Base-by-base conservation (phyloP, 1,140 invertebrate species). In the Hermetia illucens region DNA sequence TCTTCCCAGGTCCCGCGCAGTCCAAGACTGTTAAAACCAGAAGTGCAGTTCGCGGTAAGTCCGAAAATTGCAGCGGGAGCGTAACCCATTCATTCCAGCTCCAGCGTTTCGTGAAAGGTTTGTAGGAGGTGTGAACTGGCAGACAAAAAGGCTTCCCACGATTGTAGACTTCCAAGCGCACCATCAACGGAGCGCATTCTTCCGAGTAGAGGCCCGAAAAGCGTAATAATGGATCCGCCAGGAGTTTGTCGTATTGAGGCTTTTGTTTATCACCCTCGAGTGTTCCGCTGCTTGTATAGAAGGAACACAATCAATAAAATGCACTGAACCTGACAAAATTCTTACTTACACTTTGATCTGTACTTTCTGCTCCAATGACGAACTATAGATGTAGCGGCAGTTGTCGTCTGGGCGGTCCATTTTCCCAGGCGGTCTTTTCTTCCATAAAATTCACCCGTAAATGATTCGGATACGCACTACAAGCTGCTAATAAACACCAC, bases 81-180 rank as follows among this genome's bases (percentile, higher is more conserved):
- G 74, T 80, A 5, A 98, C 68, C 93, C 94, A 98, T 65, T 99
- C 93, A 64, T 97, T 95, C 94, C 94, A 98, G 58, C 86, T 93
- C 87, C 88, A 95, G 52, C 91, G 65, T 24, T 78, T 86, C 25
- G 78, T 82, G 53, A 97, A 96, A 18, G 87, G 70, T 66, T 95
- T 97, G 51, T 96, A 95, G 3, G 90, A 79, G 17, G 92, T 96
- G 27, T 77, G 75, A 19, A 94, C 81, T 12, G 92, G 89, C 37
- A 95, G 64, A 21, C 87, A 84, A 3, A 98, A 67, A 1, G 83
- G 77, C 43, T 78, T 69, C 34, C 81, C 82, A 58, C 91, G 76
- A 44, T 84, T 78, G 63, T 79, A 87, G 1, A 98, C 74, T 68
- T 95, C 82, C 48, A 88, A 77, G 5, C 78, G 80, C 1, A 93